Evolutionary conservation across 2,797 vertebrate genomes (phyloP).

Genomic region (Hybognathus amarus): DNA sequence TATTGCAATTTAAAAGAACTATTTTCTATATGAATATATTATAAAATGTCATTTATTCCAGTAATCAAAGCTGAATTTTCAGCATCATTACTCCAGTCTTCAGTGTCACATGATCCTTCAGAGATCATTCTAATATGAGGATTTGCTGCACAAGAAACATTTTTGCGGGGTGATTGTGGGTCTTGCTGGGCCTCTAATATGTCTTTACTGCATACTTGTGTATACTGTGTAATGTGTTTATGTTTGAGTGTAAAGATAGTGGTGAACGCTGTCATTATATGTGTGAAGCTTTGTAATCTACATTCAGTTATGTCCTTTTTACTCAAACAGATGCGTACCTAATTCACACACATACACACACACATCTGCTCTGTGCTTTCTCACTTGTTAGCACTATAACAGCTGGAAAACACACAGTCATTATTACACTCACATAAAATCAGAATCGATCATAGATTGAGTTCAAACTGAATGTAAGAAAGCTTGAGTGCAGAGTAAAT

Average conservation of each 20-base stretch:
- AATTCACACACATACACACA: background rate
- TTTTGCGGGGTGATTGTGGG: background rate
- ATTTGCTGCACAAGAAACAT: background rate
- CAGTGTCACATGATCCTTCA: background rate
- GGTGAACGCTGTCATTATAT: conserved; percentile 26
- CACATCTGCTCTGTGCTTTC: conserved; percentile 29
- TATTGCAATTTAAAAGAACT: background rate
- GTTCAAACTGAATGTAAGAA: background rate
- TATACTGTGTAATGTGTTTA: conserved; percentile 17
- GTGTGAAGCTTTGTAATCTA: conserved; percentile 32
- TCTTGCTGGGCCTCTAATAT: conserved; percentile 2
- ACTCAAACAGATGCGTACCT: conserved; percentile 18
- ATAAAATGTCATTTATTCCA: too few species aligned
- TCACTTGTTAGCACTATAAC: background rate
- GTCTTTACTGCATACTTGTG: conserved; percentile 15
- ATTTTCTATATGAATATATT: too few species aligned
- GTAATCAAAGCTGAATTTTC: background rate
- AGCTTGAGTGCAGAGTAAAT: background rate
- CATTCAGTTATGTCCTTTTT: conserved; percentile 22
- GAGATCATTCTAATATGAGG: background rate
- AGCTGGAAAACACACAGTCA: background rate
- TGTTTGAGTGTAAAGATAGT: conserved; percentile 17
- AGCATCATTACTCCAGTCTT: background rate
- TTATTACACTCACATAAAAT: background rate
- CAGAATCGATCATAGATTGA: background rate